phyloP scores from a whole-genome alignment of 2,113 vertebrate species.

The Burhinus bistriatus region DNA sequence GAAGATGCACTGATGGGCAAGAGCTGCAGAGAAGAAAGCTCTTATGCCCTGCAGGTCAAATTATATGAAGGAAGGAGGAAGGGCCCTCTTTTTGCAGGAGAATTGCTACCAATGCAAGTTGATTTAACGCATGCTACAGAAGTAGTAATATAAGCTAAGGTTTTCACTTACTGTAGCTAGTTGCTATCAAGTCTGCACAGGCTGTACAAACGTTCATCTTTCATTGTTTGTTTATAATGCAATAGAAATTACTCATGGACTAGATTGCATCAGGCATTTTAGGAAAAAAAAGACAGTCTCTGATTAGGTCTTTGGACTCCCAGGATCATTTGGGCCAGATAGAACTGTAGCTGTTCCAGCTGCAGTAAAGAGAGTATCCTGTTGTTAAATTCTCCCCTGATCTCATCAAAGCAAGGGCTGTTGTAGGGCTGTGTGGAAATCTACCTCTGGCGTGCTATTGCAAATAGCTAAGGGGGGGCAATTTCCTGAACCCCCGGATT shows the following conservation, averaged over 20 bases:
- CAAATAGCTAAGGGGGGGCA: background rate
- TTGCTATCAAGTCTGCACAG: background rate
- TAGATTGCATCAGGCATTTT: background rate
- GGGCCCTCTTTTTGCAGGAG: background rate
- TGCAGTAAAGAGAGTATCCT: background rate
- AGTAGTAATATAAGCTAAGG: background rate
- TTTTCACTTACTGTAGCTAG: background rate
- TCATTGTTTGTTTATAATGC: background rate
- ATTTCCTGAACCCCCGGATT: background rate
- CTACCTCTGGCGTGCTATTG: background rate
- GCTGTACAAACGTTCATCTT: background rate
- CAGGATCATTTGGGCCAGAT: background rate
- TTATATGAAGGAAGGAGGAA: constrained; percentile 6
- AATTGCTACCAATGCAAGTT: background rate
- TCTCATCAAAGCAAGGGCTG: background rate
- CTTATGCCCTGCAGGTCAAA: constrained; percentile 4
- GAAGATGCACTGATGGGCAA: constrained; percentile 33
- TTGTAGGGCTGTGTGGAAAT: background rate
- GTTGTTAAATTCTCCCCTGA: background rate
- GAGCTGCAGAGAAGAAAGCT: constrained; percentile 37
- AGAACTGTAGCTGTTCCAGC: background rate
- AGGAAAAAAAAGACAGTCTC: background rate
- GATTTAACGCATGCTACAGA: background rate
- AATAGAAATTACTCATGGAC: background rate
- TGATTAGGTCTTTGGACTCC: background rate